phyloP scores from a whole-genome alignment of 2,113 vertebrate genomes.

The Protobothrops mucrosquamatus region DNA sequence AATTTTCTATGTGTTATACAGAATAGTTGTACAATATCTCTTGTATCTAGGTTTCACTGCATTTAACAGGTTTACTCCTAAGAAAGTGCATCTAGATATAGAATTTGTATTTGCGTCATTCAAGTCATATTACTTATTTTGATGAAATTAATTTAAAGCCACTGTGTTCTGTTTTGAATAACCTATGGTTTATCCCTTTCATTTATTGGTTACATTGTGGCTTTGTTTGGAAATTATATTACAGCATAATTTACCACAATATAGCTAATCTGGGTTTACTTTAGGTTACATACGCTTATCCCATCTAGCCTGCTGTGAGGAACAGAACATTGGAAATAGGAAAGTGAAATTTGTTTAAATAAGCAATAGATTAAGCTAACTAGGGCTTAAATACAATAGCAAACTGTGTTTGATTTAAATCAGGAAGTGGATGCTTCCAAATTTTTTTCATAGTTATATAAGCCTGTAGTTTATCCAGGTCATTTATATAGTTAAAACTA shows the following conservation, averaged over 20 bases:
- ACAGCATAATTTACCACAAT: background rate
- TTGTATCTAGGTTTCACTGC: background rate
- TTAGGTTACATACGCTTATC: background rate
- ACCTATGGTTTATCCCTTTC: background rate
- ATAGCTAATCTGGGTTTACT: background rate
- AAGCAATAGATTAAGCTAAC: background rate
- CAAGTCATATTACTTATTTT: background rate
- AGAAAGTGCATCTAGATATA: background rate
- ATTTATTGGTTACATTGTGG: background rate
- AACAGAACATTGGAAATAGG: background rate
- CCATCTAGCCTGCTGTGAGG: background rate
- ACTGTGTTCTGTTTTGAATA: background rate
- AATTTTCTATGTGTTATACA: background rate
- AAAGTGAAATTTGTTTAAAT: background rate
- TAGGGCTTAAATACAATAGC: background rate
- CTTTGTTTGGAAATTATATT: background rate
- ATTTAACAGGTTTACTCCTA: background rate
- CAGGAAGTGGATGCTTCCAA: background rate
- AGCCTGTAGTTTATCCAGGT: background rate
- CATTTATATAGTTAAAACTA: background rate
- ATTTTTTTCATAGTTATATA: background rate
- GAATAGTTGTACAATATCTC: background rate
- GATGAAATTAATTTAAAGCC: background rate
- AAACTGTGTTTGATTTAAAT: background rate
- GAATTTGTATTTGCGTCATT: background rate